Conservation (phyloP, 92 coral and sea anemone species). For the Paramuricea clavata region DNA sequence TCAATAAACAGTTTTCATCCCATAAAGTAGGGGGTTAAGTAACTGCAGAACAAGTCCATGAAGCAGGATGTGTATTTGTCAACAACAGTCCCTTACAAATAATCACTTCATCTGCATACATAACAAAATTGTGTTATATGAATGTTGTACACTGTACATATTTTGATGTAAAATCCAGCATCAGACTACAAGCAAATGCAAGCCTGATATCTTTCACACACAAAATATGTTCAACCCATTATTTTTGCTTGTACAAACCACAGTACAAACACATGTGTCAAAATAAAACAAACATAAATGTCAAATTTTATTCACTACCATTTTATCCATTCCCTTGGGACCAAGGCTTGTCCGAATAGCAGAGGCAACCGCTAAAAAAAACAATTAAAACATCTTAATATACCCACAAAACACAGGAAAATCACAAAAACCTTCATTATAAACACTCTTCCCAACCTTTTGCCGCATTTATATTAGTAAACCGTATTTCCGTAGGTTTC, state of each 20-base stretch:
- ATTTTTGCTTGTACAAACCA: background rate
- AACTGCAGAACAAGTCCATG: too few relatives aligned
- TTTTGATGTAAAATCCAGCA: background rate
- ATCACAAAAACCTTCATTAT: background rate
- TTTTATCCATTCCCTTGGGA: conserved; percentile 99
- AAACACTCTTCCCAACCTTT: conserved; percentile 71
- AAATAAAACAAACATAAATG: conserved; percentile 1
- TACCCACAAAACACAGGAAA: background rate
- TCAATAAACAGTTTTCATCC: too few relatives aligned
- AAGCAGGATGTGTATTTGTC: too few relatives aligned
- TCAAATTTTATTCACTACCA: conserved; percentile 71
- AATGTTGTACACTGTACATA: background rate
- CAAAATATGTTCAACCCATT: too few relatives aligned
- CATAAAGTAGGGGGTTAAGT: too few relatives aligned
- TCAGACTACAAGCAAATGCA: too few relatives aligned
- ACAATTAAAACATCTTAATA: background rate
- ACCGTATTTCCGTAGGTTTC: conserved; percentile 94
- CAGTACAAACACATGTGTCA: background rate
- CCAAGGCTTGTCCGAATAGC: conserved; percentile 98
- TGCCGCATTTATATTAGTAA: conserved; percentile 95
- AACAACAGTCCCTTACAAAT: too few relatives aligned
- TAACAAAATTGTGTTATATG: too few relatives aligned
- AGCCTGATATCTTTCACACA: too few relatives aligned
- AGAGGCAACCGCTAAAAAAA: conserved; percentile 85
- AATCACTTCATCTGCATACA: too few relatives aligned